phyloP scores from a whole-genome alignment of 2,888 invertebrate species.

The Hemaris fuciformis region DNA sequence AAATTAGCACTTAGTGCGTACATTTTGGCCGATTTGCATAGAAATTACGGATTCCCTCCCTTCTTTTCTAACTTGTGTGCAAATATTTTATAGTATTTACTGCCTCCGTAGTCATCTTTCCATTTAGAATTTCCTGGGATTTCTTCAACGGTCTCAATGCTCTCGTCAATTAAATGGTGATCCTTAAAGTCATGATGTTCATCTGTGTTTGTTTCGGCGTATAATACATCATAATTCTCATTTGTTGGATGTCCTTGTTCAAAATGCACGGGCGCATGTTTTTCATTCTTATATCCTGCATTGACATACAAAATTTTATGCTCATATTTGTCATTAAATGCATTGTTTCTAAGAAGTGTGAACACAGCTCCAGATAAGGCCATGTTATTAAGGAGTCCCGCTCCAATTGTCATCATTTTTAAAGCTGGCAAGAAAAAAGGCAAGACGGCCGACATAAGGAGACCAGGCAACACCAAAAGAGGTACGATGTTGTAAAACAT shows the following conservation, averaged over 20 bases:
- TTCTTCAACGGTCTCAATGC: constrained; percentile 19
- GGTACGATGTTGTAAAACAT: constrained; percentile 71
- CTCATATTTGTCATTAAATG: constrained; percentile 77
- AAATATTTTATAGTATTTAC: constrained; percentile 10
- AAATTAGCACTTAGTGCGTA: not conserved
- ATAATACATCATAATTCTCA: constrained; percentile 22
- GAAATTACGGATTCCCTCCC: not conserved
- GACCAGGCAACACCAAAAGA: constrained; percentile 82
- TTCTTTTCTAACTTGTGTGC: not conserved
- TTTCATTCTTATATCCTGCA: constrained; percentile 78
- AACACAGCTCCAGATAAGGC: constrained; percentile 84
- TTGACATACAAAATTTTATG: constrained; percentile 82
- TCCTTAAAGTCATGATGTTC: constrained; percentile 13
- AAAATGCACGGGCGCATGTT: constrained; percentile 30
- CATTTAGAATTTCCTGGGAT: constrained; percentile 33
- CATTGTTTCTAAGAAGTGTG: constrained; percentile 80
- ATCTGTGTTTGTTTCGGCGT: constrained; percentile 13
- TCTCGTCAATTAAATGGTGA: constrained; percentile 19
- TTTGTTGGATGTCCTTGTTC: constrained; percentile 21
- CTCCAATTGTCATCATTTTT: constrained; percentile 83
- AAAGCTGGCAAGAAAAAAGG: constrained; percentile 86
- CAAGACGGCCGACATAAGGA: constrained; percentile 84
- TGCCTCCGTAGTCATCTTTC: constrained; percentile 34
- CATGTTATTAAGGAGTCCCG: constrained; percentile 85
- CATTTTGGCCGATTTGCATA: constrained; percentile 17